Conservation (phyloP, 2,113 vertebrate genomes). For the Tachysurus fulvidraco region DNA sequence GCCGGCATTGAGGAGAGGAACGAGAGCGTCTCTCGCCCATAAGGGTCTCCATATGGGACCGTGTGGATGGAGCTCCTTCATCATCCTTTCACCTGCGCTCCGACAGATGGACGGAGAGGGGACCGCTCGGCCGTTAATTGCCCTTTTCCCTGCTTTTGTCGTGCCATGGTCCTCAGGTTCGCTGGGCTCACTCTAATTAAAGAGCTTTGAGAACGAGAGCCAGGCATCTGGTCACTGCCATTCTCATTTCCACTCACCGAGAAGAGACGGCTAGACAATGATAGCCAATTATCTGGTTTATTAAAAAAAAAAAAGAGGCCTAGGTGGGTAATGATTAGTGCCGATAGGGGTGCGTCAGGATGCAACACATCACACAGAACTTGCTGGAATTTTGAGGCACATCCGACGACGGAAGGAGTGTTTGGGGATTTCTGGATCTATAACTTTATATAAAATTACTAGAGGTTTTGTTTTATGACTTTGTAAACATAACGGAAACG, state of each 20-base stretch:
- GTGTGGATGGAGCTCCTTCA: slow-evolving; percentile 56
- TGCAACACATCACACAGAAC: slow-evolving; percentile 15
- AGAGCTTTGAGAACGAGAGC: slow-evolving; percentile 69
- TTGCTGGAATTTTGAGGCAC: slow-evolving; percentile 46
- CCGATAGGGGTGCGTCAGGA: slow-evolving; percentile 35
- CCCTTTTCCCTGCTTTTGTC: slow-evolving; percentile 72
- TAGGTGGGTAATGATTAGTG: slow-evolving; percentile 65
- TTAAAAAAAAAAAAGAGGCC: slow-evolving; percentile 59
- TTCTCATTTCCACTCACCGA: slow-evolving; percentile 60
- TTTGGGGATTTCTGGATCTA: neutral
- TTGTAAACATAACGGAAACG: neutral
- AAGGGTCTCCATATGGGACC: slow-evolving; percentile 59
- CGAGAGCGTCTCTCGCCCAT: slow-evolving; percentile 49
- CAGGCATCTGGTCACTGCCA: slow-evolving; percentile 80
- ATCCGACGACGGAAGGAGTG: neutral
- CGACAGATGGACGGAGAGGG: slow-evolving; percentile 74
- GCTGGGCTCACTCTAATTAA: slow-evolving; percentile 80
- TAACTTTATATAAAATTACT: neutral
- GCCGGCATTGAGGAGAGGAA: slow-evolving; percentile 34
- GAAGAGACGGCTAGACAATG: slow-evolving; percentile 66
- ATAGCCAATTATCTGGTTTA: slow-evolving; percentile 72
- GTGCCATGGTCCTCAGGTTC: slow-evolving; percentile 74
- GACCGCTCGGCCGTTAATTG: slow-evolving; percentile 76
- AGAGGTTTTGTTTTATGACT: neutral
- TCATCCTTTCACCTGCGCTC: slow-evolving; percentile 70